phyloP scores from a whole-genome alignment of 37 sponge, comb jelly and placozoan species.

The Lycopodina hypogea region DNA sequence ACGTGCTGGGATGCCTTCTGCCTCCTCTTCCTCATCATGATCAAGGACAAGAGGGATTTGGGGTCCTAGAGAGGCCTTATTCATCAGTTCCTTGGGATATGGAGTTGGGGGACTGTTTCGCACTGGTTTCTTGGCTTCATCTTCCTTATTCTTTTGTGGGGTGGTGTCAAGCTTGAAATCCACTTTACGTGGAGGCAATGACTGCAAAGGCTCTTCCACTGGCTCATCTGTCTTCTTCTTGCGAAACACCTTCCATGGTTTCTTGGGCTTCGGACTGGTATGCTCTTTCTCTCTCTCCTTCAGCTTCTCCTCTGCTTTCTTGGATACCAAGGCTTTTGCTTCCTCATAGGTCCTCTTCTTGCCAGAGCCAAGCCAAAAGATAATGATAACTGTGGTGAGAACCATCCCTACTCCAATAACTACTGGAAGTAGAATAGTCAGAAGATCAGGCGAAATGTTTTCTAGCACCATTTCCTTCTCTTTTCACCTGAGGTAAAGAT shows the following conservation, averaged over 20 bases:
- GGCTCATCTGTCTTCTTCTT: slow-evolving; percentile 11
- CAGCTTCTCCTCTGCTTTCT: slow-evolving; percentile 25
- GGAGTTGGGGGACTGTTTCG: slow-evolving; percentile 49
- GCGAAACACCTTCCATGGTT: background rate
- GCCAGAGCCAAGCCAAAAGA: slow-evolving; percentile 43
- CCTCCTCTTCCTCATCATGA: background rate
- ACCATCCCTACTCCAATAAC: slow-evolving; percentile 24
- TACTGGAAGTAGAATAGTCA: slow-evolving; percentile 16
- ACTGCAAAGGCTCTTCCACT: background rate
- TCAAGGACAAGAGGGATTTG: background rate
- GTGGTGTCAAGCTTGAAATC: slow-evolving; percentile 28
- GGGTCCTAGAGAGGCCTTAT: background rate
- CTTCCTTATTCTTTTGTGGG: background rate
- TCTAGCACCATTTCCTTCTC: slow-evolving; percentile 16
- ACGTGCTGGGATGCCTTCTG: background rate
- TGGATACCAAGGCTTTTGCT: slow-evolving; percentile 26
- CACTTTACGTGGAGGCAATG: slow-evolving; percentile 28
- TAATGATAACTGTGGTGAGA: background rate
- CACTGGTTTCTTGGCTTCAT: background rate
- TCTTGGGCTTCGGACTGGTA: slow-evolving; percentile 10
- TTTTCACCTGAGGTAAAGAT: no score
- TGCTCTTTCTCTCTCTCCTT: background rate
- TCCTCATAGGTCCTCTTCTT: slow-evolving; percentile 41
- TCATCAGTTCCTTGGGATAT: slow-evolving; percentile 21
- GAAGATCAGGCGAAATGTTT: background rate